phyloP scores from a whole-genome alignment of 2,888 invertebrate species.

The Drosophila imparisetae region DNA sequence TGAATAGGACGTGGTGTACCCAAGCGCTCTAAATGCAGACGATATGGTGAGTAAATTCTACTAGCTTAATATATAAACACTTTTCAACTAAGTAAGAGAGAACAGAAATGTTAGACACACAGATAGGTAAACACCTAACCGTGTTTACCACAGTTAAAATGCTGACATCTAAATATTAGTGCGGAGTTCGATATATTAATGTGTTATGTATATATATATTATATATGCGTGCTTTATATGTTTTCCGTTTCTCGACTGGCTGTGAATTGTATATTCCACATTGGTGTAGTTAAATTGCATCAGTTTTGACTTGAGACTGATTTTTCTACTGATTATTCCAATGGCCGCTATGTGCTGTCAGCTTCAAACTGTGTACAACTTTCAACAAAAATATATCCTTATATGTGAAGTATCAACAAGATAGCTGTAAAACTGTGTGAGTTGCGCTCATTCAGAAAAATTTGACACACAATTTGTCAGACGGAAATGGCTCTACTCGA shows the following conservation, averaged over 20 bases:
- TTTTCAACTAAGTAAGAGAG: background rate
- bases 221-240: too few species aligned
- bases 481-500: background rate
- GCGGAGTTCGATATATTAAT: too few species aligned
- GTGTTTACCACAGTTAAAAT: background rate
- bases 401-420: background rate
- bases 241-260: background rate
- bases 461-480: too few species aligned
- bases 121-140: background rate
- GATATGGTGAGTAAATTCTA: constrained; percentile 84
- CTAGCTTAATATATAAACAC: background rate
- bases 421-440: background rate
- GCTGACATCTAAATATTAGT: background rate
- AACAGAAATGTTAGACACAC: background rate
- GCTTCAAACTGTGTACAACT: background rate
- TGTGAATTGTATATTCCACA: background rate
- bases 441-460: background rate
- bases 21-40: constrained; percentile 85
- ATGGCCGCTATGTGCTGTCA: background rate
- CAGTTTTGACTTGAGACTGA: background rate
- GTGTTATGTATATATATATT: too few species aligned
- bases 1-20: constrained; percentile 85
- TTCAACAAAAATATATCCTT: background rate
- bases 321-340: background rate
- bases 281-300: background rate